These are phyloP conservation scores for Triops cancriformis DNA, from an alignment of 1,140 invertebrate genomes.

Conservation along the genomic window DNA sequence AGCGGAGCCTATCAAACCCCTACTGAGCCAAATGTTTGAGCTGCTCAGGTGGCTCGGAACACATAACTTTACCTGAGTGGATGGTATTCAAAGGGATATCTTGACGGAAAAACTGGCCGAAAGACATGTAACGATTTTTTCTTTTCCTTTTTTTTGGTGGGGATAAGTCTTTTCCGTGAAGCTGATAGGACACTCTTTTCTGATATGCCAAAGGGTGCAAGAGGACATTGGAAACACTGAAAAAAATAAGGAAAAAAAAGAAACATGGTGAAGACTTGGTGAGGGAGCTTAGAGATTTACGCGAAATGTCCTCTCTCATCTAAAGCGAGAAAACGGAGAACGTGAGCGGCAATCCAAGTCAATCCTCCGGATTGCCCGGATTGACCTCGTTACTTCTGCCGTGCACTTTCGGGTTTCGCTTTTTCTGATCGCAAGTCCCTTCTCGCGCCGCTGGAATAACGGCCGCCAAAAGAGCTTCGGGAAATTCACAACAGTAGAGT, in stretches of 20 bases:
- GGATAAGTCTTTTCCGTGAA: not conserved
- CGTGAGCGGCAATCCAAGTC: constrained; percentile 4
- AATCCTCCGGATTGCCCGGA: not conserved
- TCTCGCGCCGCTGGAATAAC: not conserved
- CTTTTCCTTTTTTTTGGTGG: too few species aligned
- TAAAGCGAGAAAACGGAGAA: not conserved
- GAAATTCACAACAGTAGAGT: not conserved
- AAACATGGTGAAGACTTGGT: not conserved
- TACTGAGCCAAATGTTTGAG: constrained; percentile 1
- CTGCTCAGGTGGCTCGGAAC: constrained; percentile 3
- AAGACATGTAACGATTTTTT: not conserved
- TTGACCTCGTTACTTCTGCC: not conserved
- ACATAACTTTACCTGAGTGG: not conserved
- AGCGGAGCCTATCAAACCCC: constrained; percentile 5
- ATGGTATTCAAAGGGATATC: not conserved
- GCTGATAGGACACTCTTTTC: not conserved
- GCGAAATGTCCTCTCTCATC: constrained; percentile 5
- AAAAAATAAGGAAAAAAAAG: not conserved
- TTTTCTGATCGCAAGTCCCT: not conserved
- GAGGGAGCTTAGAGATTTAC: not conserved
- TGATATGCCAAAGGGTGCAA: not conserved
- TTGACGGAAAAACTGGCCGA: not conserved
- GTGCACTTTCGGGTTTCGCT: not conserved
- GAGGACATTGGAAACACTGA: not conserved
- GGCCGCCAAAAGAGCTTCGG: not conserved